phyloP scores from a whole-genome alignment of 2,888 invertebrate genomes.

The Dysmachus trigonus region DNA sequence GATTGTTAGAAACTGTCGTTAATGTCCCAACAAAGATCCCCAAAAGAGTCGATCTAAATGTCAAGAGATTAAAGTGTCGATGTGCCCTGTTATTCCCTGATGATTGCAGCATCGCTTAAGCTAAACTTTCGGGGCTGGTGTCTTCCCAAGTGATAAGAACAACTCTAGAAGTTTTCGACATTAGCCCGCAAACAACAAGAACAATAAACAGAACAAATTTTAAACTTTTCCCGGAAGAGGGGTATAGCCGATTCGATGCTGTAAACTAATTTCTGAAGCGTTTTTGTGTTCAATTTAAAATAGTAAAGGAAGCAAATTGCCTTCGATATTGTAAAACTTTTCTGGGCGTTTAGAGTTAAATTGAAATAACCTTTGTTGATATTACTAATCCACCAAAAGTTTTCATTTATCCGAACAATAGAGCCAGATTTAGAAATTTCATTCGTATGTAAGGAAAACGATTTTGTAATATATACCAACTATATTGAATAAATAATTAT shows the following conservation, averaged over 20 bases:
- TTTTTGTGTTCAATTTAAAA: conserved; percentile 39
- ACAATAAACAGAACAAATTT: conserved; percentile 41
- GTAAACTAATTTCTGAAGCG: conserved; percentile 24
- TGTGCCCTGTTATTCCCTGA: conserved; percentile 38
- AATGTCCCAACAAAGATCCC: conserved; percentile 26
- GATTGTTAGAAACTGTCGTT: conserved; percentile 38
- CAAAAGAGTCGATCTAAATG: conserved; percentile 28
- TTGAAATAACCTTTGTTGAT: background rate
- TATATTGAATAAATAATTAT: background rate
- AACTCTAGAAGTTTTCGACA: conserved; percentile 30
- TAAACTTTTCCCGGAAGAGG: conserved; percentile 9
- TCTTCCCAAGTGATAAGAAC: conserved; percentile 38
- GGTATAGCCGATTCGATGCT: conserved; percentile 16
- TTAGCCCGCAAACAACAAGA: conserved; percentile 37
- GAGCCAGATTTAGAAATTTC: background rate
- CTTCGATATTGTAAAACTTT: conserved; percentile 37
- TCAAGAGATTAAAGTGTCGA: conserved; percentile 40
- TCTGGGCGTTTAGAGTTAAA: background rate
- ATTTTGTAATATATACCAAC: background rate
- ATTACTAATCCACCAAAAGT: background rate
- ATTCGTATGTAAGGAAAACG: background rate
- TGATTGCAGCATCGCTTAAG: conserved; percentile 41
- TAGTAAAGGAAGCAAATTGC: conserved; percentile 35
- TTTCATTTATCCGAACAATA: background rate
- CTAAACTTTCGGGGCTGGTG: conserved; percentile 26